These are phyloP conservation scores for Aphelocoma californica DNA, from an alignment of 2,797 vertebrate species.

Conservation along the genomic window DNA sequence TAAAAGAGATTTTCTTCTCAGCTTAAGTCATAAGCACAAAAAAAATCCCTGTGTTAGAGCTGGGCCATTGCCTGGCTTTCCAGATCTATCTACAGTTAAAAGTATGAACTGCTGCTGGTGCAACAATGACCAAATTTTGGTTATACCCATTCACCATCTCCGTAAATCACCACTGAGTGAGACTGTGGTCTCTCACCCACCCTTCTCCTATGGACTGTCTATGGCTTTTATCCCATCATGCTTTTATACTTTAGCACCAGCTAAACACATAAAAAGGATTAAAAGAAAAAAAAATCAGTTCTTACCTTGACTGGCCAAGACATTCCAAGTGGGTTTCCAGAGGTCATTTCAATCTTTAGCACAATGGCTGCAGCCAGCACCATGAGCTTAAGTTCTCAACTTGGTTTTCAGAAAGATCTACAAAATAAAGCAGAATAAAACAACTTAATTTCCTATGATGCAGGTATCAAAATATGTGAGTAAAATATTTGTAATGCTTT, in stretches of 20 bases:
- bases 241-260: background rate
- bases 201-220: background rate
- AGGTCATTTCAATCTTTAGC: background rate
- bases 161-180: background rate
- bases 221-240: background rate
- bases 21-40: background rate
- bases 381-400: background rate
- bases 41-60: background rate
- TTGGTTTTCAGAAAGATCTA: background rate
- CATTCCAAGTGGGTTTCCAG: background rate
- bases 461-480: background rate
- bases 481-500: background rate
- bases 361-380: background rate
- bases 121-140: background rate
- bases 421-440: background rate
- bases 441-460: background rate
- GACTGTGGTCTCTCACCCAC: no score
- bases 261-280: background rate
- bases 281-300: background rate
- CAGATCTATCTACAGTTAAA: accelerated
- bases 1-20: background rate
- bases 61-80: background rate
- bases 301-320: background rate
- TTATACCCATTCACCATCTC: background rate
- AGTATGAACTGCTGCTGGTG: background rate